Evolutionary conservation across 2,797 vertebrate genomes (phyloP).

Genomic region (Coregonus ussuriensis): DNA sequence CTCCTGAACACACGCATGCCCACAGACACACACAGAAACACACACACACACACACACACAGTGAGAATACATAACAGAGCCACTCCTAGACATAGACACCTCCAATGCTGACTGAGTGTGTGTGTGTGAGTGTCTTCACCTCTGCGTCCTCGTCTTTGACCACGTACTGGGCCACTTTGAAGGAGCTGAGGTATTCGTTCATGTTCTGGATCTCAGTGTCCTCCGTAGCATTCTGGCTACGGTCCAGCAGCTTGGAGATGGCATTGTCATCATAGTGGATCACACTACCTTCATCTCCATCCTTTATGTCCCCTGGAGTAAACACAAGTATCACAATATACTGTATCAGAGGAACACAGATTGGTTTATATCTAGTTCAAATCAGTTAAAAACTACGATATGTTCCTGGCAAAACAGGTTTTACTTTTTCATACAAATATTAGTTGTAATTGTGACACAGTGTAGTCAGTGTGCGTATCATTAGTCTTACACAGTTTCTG

Average conservation of each 20-base stretch:
- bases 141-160: slow-evolving; percentile 96
- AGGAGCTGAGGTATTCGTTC: slow-evolving; percentile 99
- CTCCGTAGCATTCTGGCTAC: slow-evolving; percentile 92
- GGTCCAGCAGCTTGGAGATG: slow-evolving; percentile 95
- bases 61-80: background rate
- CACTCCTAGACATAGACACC: background rate
- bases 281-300: slow-evolving; percentile 93
- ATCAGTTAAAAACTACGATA: background rate
- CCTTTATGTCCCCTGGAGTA: slow-evolving; percentile 88
- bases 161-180: slow-evolving; percentile 99
- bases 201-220: slow-evolving; percentile 98
- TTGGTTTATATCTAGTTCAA: background rate
- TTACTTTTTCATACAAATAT: too few species aligned
- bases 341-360: background rate
- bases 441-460: background rate
- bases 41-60: background rate
- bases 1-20: slow-evolving; percentile 77
- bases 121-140: slow-evolving; percentile 73
- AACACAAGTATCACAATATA: slow-evolving; percentile 5
- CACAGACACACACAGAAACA: background rate
- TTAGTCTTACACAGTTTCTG: slow-evolving; percentile 5
- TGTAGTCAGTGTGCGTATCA: background rate
- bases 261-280: slow-evolving; percentile 96
- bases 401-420: too few species aligned
- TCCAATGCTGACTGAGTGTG: background rate